Evolutionary conservation across 92 coral and sea anemone species (phyloP).

Genomic region (Bergia sp.): DNA sequence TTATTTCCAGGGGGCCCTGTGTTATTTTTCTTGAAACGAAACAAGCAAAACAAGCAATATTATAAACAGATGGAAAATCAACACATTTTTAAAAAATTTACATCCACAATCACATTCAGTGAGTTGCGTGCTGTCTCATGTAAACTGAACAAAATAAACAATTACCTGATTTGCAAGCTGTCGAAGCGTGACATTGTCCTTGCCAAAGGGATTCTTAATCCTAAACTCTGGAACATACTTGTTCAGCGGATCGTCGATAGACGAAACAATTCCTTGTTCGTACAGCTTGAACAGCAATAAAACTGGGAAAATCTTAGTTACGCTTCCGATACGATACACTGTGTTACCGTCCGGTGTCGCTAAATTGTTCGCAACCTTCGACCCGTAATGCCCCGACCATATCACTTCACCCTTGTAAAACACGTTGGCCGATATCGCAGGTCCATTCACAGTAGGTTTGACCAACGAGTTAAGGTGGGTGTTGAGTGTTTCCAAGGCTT

Average conservation of each 20-base stretch:
- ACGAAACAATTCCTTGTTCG: slow-evolving; percentile 61
- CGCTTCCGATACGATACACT: slow-evolving; percentile 71
- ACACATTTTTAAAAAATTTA: too few species aligned
- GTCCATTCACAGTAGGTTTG: slow-evolving; percentile 45
- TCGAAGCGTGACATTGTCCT: slow-evolving; percentile 76
- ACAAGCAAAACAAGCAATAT: too few species aligned
- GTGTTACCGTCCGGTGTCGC: slow-evolving; percentile 59
- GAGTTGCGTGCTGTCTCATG: too few species aligned
- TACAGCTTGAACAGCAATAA: slow-evolving; percentile 67
- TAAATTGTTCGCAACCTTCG: slow-evolving; percentile 36
- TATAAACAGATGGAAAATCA: too few species aligned
- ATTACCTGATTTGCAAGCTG: slow-evolving; percentile 16
- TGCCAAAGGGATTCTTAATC: slow-evolving; percentile 69
- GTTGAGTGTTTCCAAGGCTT: slow-evolving; percentile 41
- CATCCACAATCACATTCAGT: too few species aligned
- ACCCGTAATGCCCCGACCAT: slow-evolving; percentile 75
- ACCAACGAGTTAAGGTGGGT: slow-evolving; percentile 45
- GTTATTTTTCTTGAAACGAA: too few species aligned
- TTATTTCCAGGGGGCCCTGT: too few species aligned
- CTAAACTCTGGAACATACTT: slow-evolving; percentile 79
- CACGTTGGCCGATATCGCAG: slow-evolving; percentile 72
- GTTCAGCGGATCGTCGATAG: slow-evolving; percentile 75
- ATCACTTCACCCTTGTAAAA: slow-evolving; percentile 55
- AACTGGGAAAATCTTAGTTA: slow-evolving; percentile 76
- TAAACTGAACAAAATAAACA: too few species aligned